Base-by-base conservation (phyloP, 2,797 vertebrate species). In the Taenioides sp. region DNA sequence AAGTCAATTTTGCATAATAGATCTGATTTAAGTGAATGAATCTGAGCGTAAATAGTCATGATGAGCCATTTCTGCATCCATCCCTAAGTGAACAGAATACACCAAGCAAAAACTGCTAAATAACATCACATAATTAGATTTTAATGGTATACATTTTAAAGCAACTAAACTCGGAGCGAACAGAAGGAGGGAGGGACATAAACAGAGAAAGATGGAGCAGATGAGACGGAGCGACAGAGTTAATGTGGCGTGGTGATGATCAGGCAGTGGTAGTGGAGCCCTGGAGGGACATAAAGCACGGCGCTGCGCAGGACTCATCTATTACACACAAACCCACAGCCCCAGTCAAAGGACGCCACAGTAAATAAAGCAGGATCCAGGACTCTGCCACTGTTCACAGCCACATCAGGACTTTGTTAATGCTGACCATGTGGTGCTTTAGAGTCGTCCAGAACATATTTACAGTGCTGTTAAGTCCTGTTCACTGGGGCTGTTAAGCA, bases 251-350 rank as follows among this genome's bases (percentile, higher is more conserved):
- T 7, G 12, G 74, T 50, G 63, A 79, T 18, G 6, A 72, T 80
- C 68, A 69, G 80, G 67, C 40, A 65, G 76, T 77, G 54, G 31
- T 34, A 80, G 69, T 69, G 69, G 80, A 78, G 86, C 84, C 82
- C 87, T 58, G 72, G 82, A 81, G 83, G 76, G 78, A 79, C 71
- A 68, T 80, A 17, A 49, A 79, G 85, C 72, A 61, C 73, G 69
- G 75, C 73, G 71, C 73, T 73, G 79, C 77, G 64, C 57, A 63
- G 67, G 67, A 31, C 27, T 43, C 75, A 90, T 90, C 71, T 76
- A 86, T 89, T 82, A 68, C 78, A 20, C 64, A 28, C 11, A 22
- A 47, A 11, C 57, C 59, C 69, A 63, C 71, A 49, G 60, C 9
- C 4, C 52, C 18, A 3, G 17, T 37, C 60, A 57, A 59, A 43